Evolutionary conservation across 2,888 invertebrate genomes (phyloP), one percentile per base, ranked within the genome.

Genomic region (Camponotus fellah): DNA sequence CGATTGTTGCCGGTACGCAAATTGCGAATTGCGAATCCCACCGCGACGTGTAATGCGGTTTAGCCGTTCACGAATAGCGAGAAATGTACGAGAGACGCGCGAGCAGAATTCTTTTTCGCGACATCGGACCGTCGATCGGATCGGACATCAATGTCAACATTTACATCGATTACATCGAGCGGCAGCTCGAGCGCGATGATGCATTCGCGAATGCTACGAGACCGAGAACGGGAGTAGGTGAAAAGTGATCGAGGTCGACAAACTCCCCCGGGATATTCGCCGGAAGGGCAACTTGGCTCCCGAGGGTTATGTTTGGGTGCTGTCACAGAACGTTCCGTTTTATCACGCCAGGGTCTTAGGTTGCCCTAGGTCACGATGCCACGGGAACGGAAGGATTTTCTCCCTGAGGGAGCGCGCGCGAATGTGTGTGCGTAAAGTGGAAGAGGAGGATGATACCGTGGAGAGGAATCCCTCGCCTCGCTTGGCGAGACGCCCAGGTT

Each of bases 281-380:
- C 74, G 66, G 64, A 60, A 49, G 60, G 72, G 85, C 85, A 82
- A 68, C 58, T 76, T 64, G 84, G 83, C 75, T 87, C 88, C 87
- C 84, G 86, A 83, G 92, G 92, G 93, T 92, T 92, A 91, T 91
- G 92, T 92, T 93, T 92, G 92, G 93, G 92, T 90, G 91, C 91
- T 91, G 92, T 91, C 92, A 89, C 85, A 89, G 89, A 88, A 86
- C 88, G 87, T 92, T 88, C 85, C 92, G 90, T 91, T 92, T 91
- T 92, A 93, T 92, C 92, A 89, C 87, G 86, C 88, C 89, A 85
- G 84, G 86, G 87, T 86, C 86, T 89, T 84, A 85, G 88, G 85
- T 89, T 91, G 87, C 84, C 90, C 90, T 90, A 90, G 90, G 90
- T 90, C 90, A 90, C 90, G 90, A 88, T 90, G 90, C 90, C 90